Conservation (phyloP, 2,113 vertebrate species). For the Anthoscopus minutus region DNA sequence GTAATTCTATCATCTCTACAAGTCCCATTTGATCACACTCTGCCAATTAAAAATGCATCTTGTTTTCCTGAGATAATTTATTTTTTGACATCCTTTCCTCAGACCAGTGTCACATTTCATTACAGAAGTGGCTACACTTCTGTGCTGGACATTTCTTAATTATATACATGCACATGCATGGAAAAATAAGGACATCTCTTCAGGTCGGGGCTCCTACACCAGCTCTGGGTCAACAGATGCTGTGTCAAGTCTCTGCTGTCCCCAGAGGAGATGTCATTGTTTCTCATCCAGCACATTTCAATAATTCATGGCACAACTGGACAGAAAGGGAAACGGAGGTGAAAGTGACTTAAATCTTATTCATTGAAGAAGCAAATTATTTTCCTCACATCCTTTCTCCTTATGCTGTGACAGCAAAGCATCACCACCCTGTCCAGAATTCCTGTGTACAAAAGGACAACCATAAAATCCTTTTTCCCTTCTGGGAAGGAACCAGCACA, state of each 20-base stretch:
- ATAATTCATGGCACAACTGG: not conserved
- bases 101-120: not conserved
- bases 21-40: not conserved
- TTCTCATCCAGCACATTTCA: not conserved
- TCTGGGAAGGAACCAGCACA: not conserved
- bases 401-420: fast-evolving
- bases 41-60: not conserved
- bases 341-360: not conserved
- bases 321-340: not conserved
- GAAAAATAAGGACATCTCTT: not conserved
- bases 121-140: not conserved
- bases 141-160: not conserved
- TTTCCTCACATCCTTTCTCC: not conserved
- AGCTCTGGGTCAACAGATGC: not conserved
- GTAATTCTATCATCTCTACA: not conserved
- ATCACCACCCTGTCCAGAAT: not conserved
- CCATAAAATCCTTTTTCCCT: no score
- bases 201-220: not conserved
- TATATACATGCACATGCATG: not conserved
- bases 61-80: not conserved
- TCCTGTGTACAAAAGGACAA: no score
- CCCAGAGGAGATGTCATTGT: not conserved
- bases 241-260: not conserved
- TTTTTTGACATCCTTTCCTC: constrained; percentile 7
- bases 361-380: not conserved